Evolutionary conservation across 2,113 vertebrate species (phyloP).

Genomic region (Uria aalge): DNA sequence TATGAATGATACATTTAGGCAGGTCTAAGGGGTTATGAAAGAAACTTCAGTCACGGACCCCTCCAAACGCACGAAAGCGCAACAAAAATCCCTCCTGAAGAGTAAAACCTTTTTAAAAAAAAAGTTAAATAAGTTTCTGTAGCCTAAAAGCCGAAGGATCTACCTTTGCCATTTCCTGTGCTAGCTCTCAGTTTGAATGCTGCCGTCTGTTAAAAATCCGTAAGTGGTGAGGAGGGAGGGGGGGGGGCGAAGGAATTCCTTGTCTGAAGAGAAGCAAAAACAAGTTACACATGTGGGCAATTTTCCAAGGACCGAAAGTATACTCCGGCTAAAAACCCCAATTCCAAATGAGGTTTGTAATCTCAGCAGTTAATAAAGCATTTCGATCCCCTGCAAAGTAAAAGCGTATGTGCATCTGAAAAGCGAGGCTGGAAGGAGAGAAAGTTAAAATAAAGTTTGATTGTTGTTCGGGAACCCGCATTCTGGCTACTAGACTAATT

Average conservation of each 20-base stretch:
- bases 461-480: background rate
- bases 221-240: background rate
- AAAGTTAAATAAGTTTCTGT: slow-evolving; percentile 1
- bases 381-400: background rate
- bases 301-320: slow-evolving; percentile 22
- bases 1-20: background rate
- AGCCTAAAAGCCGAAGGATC: slow-evolving; percentile 20
- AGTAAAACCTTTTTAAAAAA: background rate
- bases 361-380: slow-evolving; percentile 18
- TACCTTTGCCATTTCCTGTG: slow-evolving; percentile 60
- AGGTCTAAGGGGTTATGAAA: slow-evolving; percentile 8
- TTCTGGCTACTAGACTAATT: background rate
- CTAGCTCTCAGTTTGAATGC: slow-evolving; percentile 33
- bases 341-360: slow-evolving; percentile 33
- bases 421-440: background rate
- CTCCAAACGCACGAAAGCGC: background rate
- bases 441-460: slow-evolving; percentile 16
- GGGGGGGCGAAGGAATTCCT: background rate
- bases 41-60: background rate
- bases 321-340: background rate
- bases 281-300: slow-evolving; percentile 57
- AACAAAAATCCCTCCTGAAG: background rate
- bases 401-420: background rate
- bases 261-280: slow-evolving; percentile 54
- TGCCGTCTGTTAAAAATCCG: slow-evolving; percentile 50